Evolutionary conservation across 2,113 vertebrate genomes (phyloP), one percentile per base, ranked within the genome.

Genomic region (Cairina moschata): DNA sequence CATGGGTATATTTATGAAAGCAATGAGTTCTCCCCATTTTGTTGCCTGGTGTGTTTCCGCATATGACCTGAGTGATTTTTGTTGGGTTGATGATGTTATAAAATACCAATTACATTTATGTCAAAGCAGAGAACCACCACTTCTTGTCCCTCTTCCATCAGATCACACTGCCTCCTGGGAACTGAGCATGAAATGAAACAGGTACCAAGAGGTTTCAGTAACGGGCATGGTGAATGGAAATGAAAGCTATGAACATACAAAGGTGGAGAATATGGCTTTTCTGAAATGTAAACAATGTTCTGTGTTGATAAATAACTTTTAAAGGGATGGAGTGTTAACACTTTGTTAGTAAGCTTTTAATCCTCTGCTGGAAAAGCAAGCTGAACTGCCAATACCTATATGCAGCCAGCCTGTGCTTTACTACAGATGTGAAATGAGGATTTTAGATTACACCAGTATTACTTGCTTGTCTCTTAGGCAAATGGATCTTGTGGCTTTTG

Each of bases 401-500:
- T 52, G 38, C 40, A 69, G 75, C 44, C 66, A 86, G 32, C 38
- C 60, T 42, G 44, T 69, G 6, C 80, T 54, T 87, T 36, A 76
- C 65, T 90, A 28, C 42, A 83, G 86, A 52, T 2, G 11, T 56
- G 42, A 66, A 6, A 25, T 66, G 63, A 63, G 52, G 56, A 79
- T 71, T 91, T 91, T 72, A 65, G 59, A 38, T 52, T 69, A 9
- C 0, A 2, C 59, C 66, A 29, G 4, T n/a, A n/a, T 65, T 48
- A 21, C 76, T 34, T 74, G 18, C 52, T 83, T 86, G 48, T 75
- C 91, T 90, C 82, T 79, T 58, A 44, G 17, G 84, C 67, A 88
- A 71, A 78, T 52, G 40, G 59, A 81, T 86, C 93, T 96, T 71
- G 31, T 5, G 8, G 56, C 44, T 92, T 94, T 67, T 95, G 86